Conservation (phyloP, 2,113 vertebrate species). For the Mandrillus leucophaeus region DNA sequence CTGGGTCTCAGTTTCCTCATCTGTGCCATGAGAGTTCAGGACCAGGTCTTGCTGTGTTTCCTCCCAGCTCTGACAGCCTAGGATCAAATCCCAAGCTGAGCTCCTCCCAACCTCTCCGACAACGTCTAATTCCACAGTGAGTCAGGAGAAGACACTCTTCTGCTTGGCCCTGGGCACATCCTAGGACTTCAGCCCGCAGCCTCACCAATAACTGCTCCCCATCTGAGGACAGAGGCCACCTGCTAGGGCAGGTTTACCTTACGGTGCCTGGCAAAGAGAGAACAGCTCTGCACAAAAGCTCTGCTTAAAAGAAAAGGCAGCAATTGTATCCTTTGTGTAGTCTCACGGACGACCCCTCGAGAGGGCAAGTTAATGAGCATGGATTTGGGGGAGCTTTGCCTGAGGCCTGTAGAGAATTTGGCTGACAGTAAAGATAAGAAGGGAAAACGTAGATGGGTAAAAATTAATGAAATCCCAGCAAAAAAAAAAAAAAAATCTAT, state of each 20-base stretch:
- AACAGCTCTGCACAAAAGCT: background rate
- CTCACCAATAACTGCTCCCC: accelerated
- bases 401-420: slow-evolving; percentile 32
- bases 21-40: background rate
- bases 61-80: background rate
- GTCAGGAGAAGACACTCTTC: background rate
- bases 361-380: background rate
- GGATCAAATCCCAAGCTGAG: no score
- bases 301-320: background rate
- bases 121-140: background rate
- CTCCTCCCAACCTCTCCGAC: background rate
- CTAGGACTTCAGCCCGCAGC: accelerated
- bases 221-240: accelerated
- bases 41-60: background rate
- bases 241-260: background rate
- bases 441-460: slow-evolving; percentile 36
- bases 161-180: accelerated
- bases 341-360: background rate
- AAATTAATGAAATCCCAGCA: slow-evolving; percentile 41
- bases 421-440: slow-evolving; percentile 44
- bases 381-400: slow-evolving; percentile 51
- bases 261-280: background rate
- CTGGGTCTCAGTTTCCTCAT: background rate
- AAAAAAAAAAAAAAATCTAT: background rate
- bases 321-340: background rate